These are phyloP conservation scores for Trissolcus basalis DNA, from an alignment of 1,140 invertebrate species.

Conservation along the genomic window DNA sequence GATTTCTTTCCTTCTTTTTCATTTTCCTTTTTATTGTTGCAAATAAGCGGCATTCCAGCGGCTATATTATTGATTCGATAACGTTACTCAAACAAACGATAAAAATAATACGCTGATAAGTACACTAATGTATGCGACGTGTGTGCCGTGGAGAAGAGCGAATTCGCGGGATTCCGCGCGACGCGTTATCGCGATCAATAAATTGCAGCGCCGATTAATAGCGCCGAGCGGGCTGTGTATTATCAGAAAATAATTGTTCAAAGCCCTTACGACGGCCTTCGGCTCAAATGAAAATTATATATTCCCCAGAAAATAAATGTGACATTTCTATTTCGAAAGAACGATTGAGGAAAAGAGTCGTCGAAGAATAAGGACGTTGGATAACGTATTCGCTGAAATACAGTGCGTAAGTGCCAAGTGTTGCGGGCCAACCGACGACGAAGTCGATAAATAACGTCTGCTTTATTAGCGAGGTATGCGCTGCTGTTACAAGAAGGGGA, in stretches of 20 bases:
- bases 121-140: no score
- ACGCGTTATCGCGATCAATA: conserved; percentile 9
- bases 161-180: neutral
- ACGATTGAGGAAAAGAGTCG: conserved; percentile 3
- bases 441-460: conserved; percentile 75
- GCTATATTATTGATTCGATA: no score
- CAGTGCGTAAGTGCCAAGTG: conserved; percentile 68
- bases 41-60: conserved; percentile 14
- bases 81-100: no score
- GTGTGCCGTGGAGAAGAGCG: no score
- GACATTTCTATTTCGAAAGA: conserved; percentile 50
- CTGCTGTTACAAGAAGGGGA: conserved; percentile 49
- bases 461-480: conserved; percentile 72
- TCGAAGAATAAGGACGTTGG: conserved; percentile 33
- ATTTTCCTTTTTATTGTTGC: no score
- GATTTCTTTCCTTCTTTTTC: no score
- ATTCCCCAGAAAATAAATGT: conserved; percentile 53
- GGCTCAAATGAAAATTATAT: conserved; percentile 50
- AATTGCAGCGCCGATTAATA: conserved; percentile 46
- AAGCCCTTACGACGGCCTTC: conserved; percentile 44
- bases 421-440: conserved; percentile 53
- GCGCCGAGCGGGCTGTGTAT: no score
- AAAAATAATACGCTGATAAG: no score
- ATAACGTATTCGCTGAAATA: conserved; percentile 66
- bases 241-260: conserved; percentile 39